Base-by-base conservation (phyloP, 2,797 vertebrate genomes). In the Siniperca scherzeri region DNA sequence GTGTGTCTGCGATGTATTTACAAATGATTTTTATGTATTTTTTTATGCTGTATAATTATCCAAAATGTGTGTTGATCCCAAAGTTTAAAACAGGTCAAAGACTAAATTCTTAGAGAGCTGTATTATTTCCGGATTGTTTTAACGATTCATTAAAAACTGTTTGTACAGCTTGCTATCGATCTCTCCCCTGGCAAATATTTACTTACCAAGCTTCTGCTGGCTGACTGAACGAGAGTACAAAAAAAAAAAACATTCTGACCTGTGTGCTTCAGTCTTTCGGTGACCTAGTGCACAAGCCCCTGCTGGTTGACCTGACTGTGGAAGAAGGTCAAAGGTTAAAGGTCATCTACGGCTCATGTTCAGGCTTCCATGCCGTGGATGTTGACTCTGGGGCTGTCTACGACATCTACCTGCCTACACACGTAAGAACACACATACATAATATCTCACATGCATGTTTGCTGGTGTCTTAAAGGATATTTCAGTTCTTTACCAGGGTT, bases 301-400 rank as follows among this genome's bases (percentile, higher is more conserved):
- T 97, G 91, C 93, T 98, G 87, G 97, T 98, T 0, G 97, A 98
- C 94, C 93, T 98, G 73, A 98, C 97, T 0, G 97, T 98, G n/a
- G 97, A 98, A 91, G 97, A 98, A 77, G 97, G 97, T 13, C 97
- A 98, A 90, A 96, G 97, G 88, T 94, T 98, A 88, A 98, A 98
- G 92, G 97, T 98, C 83, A 97, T 98, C 94, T 98, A 98, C 0
- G 97, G 97, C 70, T 98, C 97, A 1, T 95, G 88, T n/a, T 96
- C 96, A 1, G 97, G 97, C 57, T 98, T 98, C 92, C 97, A 98
- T 2, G 97, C 97, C 0, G 97, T 98, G 17, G 97, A 98, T 0
- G 97, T 98, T 0, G 97, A 98, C 95, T 98, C 97, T 0, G 97
- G 97, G 2, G 97, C 97, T 1, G 97, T 97, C 81, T 98, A 98